A percentile compares a stretch with the other conserved stretches of the same genome.
Evolutionary conservation across 2,113 vertebrate genomes (phyloP).

Genomic region (Malaclemys terrapin): DNA sequence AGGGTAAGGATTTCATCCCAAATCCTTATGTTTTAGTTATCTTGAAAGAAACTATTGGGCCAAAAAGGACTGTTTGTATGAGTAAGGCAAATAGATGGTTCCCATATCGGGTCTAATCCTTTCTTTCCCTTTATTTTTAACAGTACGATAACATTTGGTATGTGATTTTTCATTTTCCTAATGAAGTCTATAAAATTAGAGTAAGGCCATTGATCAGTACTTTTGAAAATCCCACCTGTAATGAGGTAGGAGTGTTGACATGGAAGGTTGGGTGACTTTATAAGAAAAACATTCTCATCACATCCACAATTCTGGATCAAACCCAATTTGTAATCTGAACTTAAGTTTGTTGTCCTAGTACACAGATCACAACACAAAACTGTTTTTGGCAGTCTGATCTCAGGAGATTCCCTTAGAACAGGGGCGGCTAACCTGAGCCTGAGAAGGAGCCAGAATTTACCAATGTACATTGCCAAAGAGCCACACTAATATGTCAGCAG

Average conservation of each 20-base stretch:
- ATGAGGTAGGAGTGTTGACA: slow-evolving; percentile 46
- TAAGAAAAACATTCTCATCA: slow-evolving; percentile 62
- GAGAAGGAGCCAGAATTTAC: no score
- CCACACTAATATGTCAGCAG: no score
- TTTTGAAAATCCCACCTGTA: slow-evolving; percentile 58
- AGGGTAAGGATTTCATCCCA: background rate
- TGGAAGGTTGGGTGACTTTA: slow-evolving; percentile 27
- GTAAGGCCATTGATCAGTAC: slow-evolving; percentile 29
- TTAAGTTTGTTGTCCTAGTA: slow-evolving; percentile 64
- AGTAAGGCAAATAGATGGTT: slow-evolving; percentile 48
- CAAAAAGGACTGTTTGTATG: slow-evolving; percentile 44
- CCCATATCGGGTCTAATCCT: background rate
- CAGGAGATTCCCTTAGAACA: slow-evolving; percentile 23
- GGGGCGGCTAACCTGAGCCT: no score
- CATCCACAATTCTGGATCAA: slow-evolving; percentile 65
- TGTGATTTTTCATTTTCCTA: background rate
- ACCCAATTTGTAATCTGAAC: slow-evolving; percentile 67
- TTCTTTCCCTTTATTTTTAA: slow-evolving; percentile 44
- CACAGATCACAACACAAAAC: slow-evolving; percentile 63
- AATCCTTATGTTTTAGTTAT: slow-evolving; percentile 13
- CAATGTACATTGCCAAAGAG: no score
- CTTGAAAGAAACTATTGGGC: slow-evolving; percentile 39
- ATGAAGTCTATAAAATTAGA: slow-evolving; percentile 3
- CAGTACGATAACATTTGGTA: slow-evolving; percentile 6
- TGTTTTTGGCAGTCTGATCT: slow-evolving; percentile 62